Evolutionary conservation across 2,113 vertebrate species (phyloP).

Genomic region (Triplophysa siluroides): DNA sequence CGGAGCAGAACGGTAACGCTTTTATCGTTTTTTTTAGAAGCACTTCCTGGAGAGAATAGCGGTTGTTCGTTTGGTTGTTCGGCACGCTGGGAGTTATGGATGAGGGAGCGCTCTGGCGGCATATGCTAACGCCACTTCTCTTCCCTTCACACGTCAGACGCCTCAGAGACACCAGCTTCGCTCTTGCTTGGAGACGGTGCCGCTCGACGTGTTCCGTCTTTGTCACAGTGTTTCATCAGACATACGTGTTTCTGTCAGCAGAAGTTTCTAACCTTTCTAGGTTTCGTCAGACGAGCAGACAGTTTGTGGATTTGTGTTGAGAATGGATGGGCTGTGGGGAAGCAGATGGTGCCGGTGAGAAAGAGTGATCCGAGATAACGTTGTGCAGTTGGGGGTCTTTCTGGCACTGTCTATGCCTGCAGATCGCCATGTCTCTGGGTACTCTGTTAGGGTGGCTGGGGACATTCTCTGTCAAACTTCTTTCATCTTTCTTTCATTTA

Average conservation of each 20-base stretch:
- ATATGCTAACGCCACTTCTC: slow-evolving; percentile 38
- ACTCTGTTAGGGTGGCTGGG: slow-evolving; percentile 35
- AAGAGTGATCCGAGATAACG: slow-evolving; percentile 61
- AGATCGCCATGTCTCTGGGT: slow-evolving; percentile 29
- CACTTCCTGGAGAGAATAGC: slow-evolving; percentile 10
- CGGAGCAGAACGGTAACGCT: neutral
- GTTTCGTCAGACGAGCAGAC: slow-evolving; percentile 68
- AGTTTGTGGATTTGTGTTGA: slow-evolving; percentile 78
- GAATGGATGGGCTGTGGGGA: slow-evolving; percentile 65
- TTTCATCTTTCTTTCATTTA: slow-evolving; percentile 1
- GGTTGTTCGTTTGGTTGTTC: slow-evolving; percentile 18
- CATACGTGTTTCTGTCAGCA: slow-evolving; percentile 32
- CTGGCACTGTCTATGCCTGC: slow-evolving; percentile 22
- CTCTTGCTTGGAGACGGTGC: slow-evolving; percentile 20
- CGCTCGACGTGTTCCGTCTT: slow-evolving; percentile 18
- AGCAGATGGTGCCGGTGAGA: slow-evolving; percentile 74
- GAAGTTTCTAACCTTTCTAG: slow-evolving; percentile 62
- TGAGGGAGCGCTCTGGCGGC: slow-evolving; percentile 21
- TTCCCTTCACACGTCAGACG: slow-evolving; percentile 14
- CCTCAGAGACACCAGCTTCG: slow-evolving; percentile 31
- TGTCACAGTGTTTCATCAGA: slow-evolving; percentile 36
- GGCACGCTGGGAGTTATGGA: slow-evolving; percentile 30
- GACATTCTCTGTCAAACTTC: slow-evolving; percentile 13
- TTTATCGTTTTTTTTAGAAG: slow-evolving; percentile 12
- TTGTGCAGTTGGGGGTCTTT: slow-evolving; percentile 56